phyloP scores from a whole-genome alignment of 2,797 vertebrate species.

The Apodemus agrarius region DNA sequence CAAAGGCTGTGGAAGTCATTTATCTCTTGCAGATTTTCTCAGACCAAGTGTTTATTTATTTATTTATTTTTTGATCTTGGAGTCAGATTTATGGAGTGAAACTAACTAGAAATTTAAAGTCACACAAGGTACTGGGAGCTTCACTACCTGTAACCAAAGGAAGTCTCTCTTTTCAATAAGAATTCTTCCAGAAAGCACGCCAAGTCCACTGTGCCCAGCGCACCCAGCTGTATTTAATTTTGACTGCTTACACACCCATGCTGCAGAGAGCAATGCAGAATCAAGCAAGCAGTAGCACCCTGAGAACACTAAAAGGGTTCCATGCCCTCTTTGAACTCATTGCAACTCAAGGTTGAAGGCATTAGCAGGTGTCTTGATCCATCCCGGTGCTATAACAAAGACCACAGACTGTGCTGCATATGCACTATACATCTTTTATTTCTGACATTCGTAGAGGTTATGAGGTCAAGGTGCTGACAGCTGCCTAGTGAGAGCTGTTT shows the following conservation, averaged over 20 bases:
- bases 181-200: neutral
- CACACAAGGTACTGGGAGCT: neutral
- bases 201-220: neutral
- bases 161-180: neutral
- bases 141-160: neutral
- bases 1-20: neutral
- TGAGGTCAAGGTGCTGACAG: neutral
- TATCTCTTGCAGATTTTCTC: neutral
- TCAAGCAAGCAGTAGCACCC: neutral
- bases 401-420: neutral
- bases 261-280: neutral
- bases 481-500: neutral
- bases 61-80: neutral
- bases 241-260: neutral
- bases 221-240: neutral
- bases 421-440: neutral
- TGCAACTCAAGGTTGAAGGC: neutral
- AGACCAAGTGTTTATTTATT: neutral
- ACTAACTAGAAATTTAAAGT: neutral
- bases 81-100: neutral
- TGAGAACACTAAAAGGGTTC: neutral
- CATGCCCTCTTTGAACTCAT: neutral
- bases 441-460: neutral
- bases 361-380: neutral
- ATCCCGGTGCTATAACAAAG: neutral